Conservation (phyloP, 2,888 invertebrate species). For the Stratiomys singularior region DNA sequence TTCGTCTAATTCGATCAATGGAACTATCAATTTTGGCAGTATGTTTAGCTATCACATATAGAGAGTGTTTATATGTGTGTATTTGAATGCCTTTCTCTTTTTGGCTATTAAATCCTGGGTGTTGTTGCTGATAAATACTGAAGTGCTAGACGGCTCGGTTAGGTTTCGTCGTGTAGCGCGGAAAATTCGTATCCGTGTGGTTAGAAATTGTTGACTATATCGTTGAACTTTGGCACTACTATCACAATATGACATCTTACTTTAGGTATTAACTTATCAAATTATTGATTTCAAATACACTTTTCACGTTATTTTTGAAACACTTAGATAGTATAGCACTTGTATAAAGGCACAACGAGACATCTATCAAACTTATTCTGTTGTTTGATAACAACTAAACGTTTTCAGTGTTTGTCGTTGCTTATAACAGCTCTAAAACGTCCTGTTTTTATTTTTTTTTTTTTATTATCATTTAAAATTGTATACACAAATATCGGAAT, state of each 20-base stretch:
- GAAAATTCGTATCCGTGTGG: no score
- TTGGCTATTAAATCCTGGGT: background rate
- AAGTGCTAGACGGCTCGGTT: no score
- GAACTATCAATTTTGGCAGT: conserved; percentile 9
- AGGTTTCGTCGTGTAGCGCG: no score
- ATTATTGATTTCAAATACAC: conserved; percentile 28
- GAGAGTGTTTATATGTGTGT: background rate
- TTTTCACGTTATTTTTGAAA: background rate
- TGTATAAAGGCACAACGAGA: conserved; percentile 22
- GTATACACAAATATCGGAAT: background rate
- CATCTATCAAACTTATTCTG: no score
- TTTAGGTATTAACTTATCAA: conserved; percentile 23
- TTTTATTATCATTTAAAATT: background rate
- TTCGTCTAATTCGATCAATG: background rate
- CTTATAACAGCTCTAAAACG: no score
- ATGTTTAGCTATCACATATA: background rate
- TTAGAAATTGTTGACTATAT: conserved; percentile 14
- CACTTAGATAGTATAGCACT: conserved; percentile 39
- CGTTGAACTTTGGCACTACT: conserved; percentile 51
- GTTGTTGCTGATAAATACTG: no score
- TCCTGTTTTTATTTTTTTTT: no score
- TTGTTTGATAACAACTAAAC: no score
- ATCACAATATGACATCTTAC: conserved; percentile 54
- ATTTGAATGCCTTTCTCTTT: conserved; percentile 35
- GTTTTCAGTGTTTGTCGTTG: no score